phyloP scores from a whole-genome alignment of 1,140 invertebrate species.

The Drosophila nasuta region DNA sequence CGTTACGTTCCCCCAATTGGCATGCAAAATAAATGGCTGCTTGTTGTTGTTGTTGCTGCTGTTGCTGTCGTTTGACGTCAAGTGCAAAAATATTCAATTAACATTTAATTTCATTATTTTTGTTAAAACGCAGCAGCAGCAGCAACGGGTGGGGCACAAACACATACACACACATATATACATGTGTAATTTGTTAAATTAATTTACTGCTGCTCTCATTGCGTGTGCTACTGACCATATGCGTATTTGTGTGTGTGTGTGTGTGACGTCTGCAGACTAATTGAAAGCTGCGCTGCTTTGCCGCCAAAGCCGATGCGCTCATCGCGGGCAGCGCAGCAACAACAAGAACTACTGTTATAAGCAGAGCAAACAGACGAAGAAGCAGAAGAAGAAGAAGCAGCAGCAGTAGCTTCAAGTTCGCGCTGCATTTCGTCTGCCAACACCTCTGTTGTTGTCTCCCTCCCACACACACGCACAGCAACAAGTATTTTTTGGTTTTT shows the following conservation, averaged over 20 bases:
- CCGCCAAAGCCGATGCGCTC: constrained; percentile 63
- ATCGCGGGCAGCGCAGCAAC: constrained; percentile 38
- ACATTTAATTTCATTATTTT: constrained; percentile 42
- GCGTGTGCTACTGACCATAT: constrained; percentile 39
- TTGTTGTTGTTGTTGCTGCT: constrained; percentile 25
- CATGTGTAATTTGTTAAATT: constrained; percentile 75
- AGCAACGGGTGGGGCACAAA: constrained; percentile 29
- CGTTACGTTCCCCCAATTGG: constrained; percentile 16
- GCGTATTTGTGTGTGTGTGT: constrained; percentile 23
- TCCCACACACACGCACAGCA: neutral
- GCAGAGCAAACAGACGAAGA: constrained; percentile 12
- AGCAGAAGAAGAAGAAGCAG: constrained; percentile 8
- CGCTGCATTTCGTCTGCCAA: constrained; percentile 13
- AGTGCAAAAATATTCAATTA: constrained; percentile 56
- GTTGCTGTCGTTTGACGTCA: constrained; percentile 38
- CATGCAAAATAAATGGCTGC: constrained; percentile 36
- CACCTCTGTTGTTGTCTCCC: constrained; percentile 5
- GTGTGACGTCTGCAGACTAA: constrained; percentile 60
- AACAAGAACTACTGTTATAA: constrained; percentile 19
- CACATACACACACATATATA: neutral
- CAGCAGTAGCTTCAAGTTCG: constrained; percentile 29
- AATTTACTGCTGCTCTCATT: constrained; percentile 62
- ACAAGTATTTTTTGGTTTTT: constrained; percentile 32
- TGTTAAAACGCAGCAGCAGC: constrained; percentile 20
- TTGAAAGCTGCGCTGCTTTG: constrained; percentile 56